A percentile compares a stretch with the other conserved stretches of the same genome.
Evolutionary conservation across 1,140 invertebrate genomes (phyloP).

Genomic region (Habropoda laboriosa): DNA sequence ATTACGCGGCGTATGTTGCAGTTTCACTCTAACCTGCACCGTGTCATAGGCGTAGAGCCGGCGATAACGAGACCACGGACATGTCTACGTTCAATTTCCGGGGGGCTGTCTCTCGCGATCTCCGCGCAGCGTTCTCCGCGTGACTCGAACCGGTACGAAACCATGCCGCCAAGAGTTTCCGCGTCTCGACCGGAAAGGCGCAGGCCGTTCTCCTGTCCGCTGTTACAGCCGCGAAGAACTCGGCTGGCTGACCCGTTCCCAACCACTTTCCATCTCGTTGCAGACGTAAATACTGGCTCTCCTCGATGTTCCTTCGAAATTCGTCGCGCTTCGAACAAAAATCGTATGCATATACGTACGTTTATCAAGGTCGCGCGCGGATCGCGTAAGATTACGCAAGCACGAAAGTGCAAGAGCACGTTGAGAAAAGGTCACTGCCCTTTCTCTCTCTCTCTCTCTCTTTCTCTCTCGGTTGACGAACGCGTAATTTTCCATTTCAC

Average conservation of each 20-base stretch:
- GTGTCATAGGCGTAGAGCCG: neutral
- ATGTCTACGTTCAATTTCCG: neutral
- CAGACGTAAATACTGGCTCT: no score
- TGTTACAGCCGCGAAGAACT: neutral
- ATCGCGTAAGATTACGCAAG: neutral
- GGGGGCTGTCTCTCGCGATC: neutral
- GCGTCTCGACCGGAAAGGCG: neutral
- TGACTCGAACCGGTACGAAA: neutral
- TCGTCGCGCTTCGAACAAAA: neutral
- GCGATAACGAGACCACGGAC: neutral
- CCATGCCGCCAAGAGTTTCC: neutral
- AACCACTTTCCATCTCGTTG: constrained; percentile 26
- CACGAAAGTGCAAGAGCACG: constrained; percentile 26
- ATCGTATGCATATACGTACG: neutral
- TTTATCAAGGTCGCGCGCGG: constrained; percentile 1
- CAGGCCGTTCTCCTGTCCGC: no score
- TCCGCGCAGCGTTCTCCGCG: neutral
- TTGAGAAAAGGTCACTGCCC: neutral
- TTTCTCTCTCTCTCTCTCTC: no score
- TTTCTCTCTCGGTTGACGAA: no score
- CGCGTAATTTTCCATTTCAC: no score
- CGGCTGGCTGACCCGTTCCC: neutral
- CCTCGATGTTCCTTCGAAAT: neutral
- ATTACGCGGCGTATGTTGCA: constrained; percentile 21
- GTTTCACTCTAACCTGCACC: constrained; percentile 27